A percentile compares a stretch with the other conserved stretches of the same genome.
These are phyloP conservation scores for Hestina assimilis DNA, from an alignment of 1,140 invertebrate genomes.

Conservation along the genomic window DNA sequence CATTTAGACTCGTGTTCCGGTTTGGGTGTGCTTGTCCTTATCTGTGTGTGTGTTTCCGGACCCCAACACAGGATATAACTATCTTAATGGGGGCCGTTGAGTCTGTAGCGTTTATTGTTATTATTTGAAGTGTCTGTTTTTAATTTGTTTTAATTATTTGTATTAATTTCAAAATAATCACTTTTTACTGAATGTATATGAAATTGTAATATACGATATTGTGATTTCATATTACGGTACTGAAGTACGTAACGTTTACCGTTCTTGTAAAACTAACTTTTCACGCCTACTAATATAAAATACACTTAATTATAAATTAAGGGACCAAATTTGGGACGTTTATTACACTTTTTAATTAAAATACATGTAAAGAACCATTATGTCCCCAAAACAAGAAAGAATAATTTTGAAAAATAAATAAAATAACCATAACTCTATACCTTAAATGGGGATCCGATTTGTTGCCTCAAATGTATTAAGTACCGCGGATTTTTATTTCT, in stretches of 20 bases:
- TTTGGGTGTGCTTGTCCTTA: too few species aligned
- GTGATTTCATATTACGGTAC: too few species aligned
- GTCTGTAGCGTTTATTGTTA: too few species aligned
- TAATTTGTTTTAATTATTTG: too few species aligned
- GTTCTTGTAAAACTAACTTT: neutral
- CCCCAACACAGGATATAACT: too few species aligned
- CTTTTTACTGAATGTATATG: too few species aligned
- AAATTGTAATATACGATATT: too few species aligned
- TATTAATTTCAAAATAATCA: too few species aligned
- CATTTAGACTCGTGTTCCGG: too few species aligned
- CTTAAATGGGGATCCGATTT: constrained; percentile 11
- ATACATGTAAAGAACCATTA: neutral
- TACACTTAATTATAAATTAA: neutral
- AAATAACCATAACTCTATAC: neutral
- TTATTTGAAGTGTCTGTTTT: too few species aligned
- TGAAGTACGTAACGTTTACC: neutral
- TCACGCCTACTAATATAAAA: neutral
- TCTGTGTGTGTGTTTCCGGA: too few species aligned
- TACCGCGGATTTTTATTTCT: constrained; percentile 3
- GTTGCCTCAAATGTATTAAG: constrained; percentile 20
- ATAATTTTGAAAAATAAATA: neutral
- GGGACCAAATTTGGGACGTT: neutral
- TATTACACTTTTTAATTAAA: neutral
- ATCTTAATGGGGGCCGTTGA: too few species aligned
- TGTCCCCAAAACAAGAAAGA: neutral